Evolutionary conservation across 30 jellyfish, hydroid and myxozoan species (phyloP).

Genomic region (Chrysaora quinquecirrha): DNA sequence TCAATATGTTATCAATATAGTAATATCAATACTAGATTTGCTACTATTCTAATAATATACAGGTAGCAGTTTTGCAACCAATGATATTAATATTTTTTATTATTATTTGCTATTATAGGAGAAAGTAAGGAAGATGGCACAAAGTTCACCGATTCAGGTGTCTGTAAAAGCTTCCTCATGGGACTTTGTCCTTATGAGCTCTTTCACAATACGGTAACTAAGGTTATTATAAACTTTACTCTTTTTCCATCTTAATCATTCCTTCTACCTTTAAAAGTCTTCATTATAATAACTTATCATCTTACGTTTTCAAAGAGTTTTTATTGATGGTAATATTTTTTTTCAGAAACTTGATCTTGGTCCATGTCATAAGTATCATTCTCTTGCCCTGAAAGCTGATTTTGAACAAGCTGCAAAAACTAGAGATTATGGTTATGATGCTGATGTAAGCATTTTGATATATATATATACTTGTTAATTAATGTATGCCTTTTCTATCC

Average conservation of each 20-base stretch:
- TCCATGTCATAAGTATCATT: slow-evolving; percentile 88
- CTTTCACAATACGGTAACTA: slow-evolving; percentile 93
- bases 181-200: slow-evolving; percentile 97
- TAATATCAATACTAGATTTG: too few species aligned
- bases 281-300: too few species aligned
- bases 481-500: too few species aligned
- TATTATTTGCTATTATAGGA: too few species aligned
- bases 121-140: slow-evolving; percentile 79
- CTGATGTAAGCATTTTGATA: slow-evolving; percentile 88
- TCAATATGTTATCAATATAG: too few species aligned
- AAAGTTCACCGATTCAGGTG: slow-evolving; percentile 80
- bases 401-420: slow-evolving; percentile 85
- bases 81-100: too few species aligned
- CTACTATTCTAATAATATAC: too few species aligned
- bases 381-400: slow-evolving; percentile 96
- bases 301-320: too few species aligned
- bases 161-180: slow-evolving; percentile 93
- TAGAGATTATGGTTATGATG: slow-evolving; percentile 85
- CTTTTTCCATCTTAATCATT: not conserved
- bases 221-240: not conserved
- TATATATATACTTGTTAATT: too few species aligned
- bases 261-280: too few species aligned
- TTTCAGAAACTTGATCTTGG: slow-evolving; percentile 95
- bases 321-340: not conserved
- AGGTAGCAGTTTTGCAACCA: too few species aligned